Evolutionary conservation across 2,888 invertebrate genomes (phyloP).

Genomic region (Psylliodes chrysocephalus): DNA sequence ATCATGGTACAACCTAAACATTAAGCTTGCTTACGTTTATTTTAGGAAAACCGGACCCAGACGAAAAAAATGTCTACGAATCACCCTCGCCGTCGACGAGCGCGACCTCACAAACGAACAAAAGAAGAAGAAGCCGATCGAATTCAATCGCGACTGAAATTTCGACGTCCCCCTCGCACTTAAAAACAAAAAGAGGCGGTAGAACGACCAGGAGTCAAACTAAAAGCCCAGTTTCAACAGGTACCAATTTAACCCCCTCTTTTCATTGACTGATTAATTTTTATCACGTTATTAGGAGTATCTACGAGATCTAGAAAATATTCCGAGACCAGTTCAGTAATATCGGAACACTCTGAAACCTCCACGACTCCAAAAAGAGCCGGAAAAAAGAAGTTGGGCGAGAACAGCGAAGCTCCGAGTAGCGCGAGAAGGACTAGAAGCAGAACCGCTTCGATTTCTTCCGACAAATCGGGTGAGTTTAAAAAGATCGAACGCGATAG

Average conservation of each 20-base stretch:
- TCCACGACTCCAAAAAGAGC: conserved; percentile 32
- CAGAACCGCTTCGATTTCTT: conserved; percentile 44
- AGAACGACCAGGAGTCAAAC: conserved; percentile 22
- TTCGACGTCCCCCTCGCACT: conserved; percentile 23
- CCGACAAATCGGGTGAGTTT: conserved; percentile 45
- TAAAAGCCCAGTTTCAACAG: conserved; percentile 34
- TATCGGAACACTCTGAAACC: conserved; percentile 42
- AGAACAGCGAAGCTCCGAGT: not conserved
- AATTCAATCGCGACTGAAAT: conserved; percentile 47
- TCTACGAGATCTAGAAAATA: conserved; percentile 43
- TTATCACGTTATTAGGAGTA: conserved; percentile 37
- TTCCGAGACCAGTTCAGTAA: conserved; percentile 44
- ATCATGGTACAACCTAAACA: no score
- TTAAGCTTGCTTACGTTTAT: no score
- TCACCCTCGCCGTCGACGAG: conserved; percentile 49
- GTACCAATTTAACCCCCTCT: conserved; percentile 20
- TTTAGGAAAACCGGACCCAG: conserved; percentile 56
- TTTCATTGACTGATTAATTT: not conserved
- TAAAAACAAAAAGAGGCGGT: conserved; percentile 27
- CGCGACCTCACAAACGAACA: conserved; percentile 30
- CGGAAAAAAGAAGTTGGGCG: conserved; percentile 30
- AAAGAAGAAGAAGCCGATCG: conserved; percentile 42
- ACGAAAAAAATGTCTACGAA: conserved; percentile 53
- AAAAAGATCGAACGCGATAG: no score
- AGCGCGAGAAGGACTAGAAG: conserved; percentile 35